These are phyloP conservation scores for Eptatretus atami DNA, from an alignment of 2,797 vertebrate genomes.

Conservation along the genomic window DNA sequence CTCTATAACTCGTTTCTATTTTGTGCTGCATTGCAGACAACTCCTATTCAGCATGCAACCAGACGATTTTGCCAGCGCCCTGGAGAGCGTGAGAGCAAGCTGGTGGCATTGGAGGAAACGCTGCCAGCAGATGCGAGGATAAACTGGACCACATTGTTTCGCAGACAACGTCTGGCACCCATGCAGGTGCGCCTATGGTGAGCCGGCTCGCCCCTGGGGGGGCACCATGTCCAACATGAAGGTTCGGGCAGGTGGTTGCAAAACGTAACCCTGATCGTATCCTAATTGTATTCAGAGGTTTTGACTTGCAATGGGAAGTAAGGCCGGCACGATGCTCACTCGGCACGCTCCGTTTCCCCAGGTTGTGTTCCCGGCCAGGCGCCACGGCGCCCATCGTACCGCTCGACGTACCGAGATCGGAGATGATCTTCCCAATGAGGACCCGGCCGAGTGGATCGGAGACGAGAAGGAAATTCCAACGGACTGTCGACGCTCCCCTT, in stretches of 20 bases:
- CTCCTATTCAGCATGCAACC: constrained; percentile 59
- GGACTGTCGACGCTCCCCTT: constrained; percentile 11
- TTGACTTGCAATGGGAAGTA: background rate
- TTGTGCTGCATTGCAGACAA: constrained; percentile 19
- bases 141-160: constrained; percentile 68
- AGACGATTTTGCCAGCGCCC: constrained; percentile 43
- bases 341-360: background rate
- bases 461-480: constrained; percentile 57
- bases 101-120: constrained; percentile 55
- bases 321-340: background rate
- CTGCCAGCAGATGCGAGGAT: constrained; percentile 53
- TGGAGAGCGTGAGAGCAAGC: constrained; percentile 74
- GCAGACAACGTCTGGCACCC: constrained; percentile 21
- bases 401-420: constrained; percentile 72
- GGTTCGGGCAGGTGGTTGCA: constrained; percentile 65
- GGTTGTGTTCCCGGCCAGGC: constrained; percentile 21
- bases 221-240: constrained; percentile 97
- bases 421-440: constrained; percentile 64
- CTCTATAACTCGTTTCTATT: background rate
- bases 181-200: constrained; percentile 93
- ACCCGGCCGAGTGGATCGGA: constrained; percentile 88
- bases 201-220: constrained; percentile 72
- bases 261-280: background rate
- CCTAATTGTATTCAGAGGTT: too few relatives aligned
- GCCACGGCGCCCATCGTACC: constrained; percentile 92